Evolutionary conservation across 1,140 invertebrate species (phyloP).

Genomic region (Papilio aristodemus): DNA sequence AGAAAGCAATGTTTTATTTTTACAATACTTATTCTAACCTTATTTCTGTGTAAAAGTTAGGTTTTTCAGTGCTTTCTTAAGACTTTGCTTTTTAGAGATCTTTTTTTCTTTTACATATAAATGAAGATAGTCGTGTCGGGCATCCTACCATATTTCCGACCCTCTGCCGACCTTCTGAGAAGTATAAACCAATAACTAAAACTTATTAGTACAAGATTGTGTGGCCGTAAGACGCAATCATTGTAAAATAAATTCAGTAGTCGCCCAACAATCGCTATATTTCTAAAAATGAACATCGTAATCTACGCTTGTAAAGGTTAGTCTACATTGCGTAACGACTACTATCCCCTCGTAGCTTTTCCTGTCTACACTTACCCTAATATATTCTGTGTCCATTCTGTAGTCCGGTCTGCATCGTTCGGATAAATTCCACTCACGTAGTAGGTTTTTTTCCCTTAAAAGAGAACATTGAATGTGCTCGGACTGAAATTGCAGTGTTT

Average conservation of each 20-base stretch:
- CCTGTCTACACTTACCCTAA: slow-evolving; percentile 52
- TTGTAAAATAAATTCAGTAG: not conserved
- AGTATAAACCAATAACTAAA: too few relatives aligned
- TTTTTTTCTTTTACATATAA: too few relatives aligned
- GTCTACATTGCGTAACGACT: slow-evolving; percentile 36
- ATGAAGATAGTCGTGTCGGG: too few relatives aligned
- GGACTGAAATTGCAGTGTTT: slow-evolving; percentile 75
- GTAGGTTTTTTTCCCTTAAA: slow-evolving; percentile 56
- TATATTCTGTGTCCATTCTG: slow-evolving; percentile 66
- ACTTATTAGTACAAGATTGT: too few relatives aligned
- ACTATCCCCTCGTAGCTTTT: slow-evolving; percentile 36
- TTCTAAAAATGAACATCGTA: not conserved
- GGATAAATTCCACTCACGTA: slow-evolving; percentile 62
- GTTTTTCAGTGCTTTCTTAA: not conserved
- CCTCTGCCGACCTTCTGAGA: too few relatives aligned
- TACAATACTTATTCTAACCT: slow-evolving; percentile 17
- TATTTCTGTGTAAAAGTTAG: not conserved
- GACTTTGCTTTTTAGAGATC: not conserved
- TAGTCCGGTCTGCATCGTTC: slow-evolving; percentile 44
- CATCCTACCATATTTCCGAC: too few relatives aligned
- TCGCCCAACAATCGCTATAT: not conserved
- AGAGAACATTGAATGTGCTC: slow-evolving; percentile 61
- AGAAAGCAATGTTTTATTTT: slow-evolving; percentile 10
- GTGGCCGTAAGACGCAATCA: too few relatives aligned
- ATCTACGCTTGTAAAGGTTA: slow-evolving; percentile 13